These are phyloP conservation scores for Melitaea cinxia DNA, from an alignment of 1,140 invertebrate genomes.

Conservation along the genomic window DNA sequence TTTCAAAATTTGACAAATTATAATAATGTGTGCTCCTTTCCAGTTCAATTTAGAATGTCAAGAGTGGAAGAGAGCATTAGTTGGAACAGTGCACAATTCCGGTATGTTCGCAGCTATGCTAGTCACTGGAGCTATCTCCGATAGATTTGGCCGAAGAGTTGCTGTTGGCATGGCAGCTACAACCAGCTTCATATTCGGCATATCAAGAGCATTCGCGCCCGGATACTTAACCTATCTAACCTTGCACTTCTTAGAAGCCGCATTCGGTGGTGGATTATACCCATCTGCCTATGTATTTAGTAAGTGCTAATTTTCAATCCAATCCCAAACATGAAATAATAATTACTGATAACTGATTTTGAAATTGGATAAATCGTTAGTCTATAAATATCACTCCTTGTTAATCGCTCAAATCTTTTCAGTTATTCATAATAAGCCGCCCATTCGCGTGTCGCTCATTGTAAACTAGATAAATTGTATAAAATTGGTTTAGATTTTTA, in stretches of 20 bases:
- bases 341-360: neutral
- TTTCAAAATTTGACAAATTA: no score
- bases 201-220: slow-evolving; percentile 81
- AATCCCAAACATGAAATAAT: neutral
- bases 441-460: neutral
- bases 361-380: neutral
- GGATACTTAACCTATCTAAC: slow-evolving; percentile 81
- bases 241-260: slow-evolving; percentile 82
- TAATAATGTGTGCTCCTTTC: no score
- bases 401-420: neutral
- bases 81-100: slow-evolving; percentile 87
- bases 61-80: slow-evolving; percentile 86
- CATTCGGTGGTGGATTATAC: slow-evolving; percentile 80
- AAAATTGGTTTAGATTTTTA: neutral
- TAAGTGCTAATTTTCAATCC: slow-evolving; percentile 36
- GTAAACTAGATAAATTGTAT: neutral
- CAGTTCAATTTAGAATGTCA: slow-evolving; percentile 78
- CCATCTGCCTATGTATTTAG: slow-evolving; percentile 83
- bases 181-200: slow-evolving; percentile 74
- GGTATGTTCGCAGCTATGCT: slow-evolving; percentile 88
- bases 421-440: neutral
- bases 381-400: neutral
- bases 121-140: slow-evolving; percentile 86
- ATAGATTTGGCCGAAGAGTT: slow-evolving; percentile 79
- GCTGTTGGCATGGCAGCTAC: slow-evolving; percentile 57